phyloP scores from a whole-genome alignment of 2,113 vertebrate species.

The Nycticorax nycticorax region DNA sequence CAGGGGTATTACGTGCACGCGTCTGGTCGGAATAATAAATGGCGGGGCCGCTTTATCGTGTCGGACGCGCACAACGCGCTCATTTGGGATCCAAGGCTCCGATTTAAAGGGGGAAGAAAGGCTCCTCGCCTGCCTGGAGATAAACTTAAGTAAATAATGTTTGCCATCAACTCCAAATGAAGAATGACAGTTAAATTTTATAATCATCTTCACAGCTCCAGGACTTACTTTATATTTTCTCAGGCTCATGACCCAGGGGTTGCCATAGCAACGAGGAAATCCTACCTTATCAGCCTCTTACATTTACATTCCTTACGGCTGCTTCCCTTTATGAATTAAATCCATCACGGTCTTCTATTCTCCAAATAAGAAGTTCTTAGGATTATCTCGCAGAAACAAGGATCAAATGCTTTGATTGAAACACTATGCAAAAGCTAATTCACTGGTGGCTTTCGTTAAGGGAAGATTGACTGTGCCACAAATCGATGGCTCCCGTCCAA shows the following conservation, averaged over 20 bases:
- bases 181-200: constrained; percentile 90
- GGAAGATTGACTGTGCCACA: constrained; percentile 65
- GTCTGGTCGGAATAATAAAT: constrained; percentile 64
- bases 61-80: constrained; percentile 43
- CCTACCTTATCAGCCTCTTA: constrained; percentile 85
- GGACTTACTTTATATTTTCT: constrained; percentile 84
- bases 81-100: constrained; percentile 64
- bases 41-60: constrained; percentile 23
- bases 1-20: constrained; percentile 58
- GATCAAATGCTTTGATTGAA: constrained; percentile 84
- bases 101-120: constrained; percentile 55
- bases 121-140: constrained; percentile 74
- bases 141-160: constrained; percentile 85
- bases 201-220: constrained; percentile 88
- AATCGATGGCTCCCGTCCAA: constrained; percentile 71
- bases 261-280: constrained; percentile 89
- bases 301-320: constrained; percentile 83
- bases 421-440: constrained; percentile 79
- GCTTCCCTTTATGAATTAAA: constrained; percentile 84
- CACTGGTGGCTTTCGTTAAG: constrained; percentile 71
- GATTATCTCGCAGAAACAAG: constrained; percentile 85
- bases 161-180: constrained; percentile 87
- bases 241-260: constrained; percentile 87
- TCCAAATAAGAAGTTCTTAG: constrained; percentile 83
- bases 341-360: constrained; percentile 81